phyloP scores from a whole-genome alignment of 2,888 invertebrate species.

The Schizaphis graminum region DNA sequence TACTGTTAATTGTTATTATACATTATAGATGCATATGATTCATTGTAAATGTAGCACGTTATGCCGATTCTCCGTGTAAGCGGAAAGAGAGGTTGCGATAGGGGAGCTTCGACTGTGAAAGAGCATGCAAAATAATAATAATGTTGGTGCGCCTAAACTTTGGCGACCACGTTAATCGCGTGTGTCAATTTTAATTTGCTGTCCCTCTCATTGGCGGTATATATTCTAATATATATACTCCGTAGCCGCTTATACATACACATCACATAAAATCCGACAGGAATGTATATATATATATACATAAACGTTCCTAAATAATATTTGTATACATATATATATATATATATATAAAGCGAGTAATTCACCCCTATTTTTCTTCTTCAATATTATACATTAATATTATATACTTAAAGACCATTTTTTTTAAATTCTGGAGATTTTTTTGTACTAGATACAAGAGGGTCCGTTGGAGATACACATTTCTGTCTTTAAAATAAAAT shows the following conservation, averaged over 20 bases:
- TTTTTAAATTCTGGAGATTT: neutral
- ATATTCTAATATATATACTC: neutral
- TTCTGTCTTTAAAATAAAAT: too few species aligned
- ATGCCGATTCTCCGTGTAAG: neutral
- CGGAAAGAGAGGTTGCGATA: neutral
- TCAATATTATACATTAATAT: too few species aligned
- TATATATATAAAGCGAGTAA: neutral
- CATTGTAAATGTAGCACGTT: neutral
- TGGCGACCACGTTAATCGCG: slow-evolving; percentile 43
- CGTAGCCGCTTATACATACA: neutral
- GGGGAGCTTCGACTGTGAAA: neutral
- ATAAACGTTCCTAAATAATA: neutral
- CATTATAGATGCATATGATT: neutral
- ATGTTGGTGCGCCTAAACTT: slow-evolving; percentile 10
- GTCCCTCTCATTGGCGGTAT: slow-evolving; percentile 3
- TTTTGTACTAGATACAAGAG: too few species aligned
- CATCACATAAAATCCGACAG: neutral
- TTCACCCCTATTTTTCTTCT: neutral
- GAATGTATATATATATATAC: neutral
- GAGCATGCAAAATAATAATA: slow-evolving; percentile 8
- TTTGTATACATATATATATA: too few species aligned
- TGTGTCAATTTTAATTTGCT: slow-evolving; percentile 59
- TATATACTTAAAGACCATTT: neutral
- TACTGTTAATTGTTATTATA: neutral
- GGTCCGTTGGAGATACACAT: too few species aligned